Conservation (phyloP, 2,888 invertebrate genomes). For the Rotaria sp. region DNA sequence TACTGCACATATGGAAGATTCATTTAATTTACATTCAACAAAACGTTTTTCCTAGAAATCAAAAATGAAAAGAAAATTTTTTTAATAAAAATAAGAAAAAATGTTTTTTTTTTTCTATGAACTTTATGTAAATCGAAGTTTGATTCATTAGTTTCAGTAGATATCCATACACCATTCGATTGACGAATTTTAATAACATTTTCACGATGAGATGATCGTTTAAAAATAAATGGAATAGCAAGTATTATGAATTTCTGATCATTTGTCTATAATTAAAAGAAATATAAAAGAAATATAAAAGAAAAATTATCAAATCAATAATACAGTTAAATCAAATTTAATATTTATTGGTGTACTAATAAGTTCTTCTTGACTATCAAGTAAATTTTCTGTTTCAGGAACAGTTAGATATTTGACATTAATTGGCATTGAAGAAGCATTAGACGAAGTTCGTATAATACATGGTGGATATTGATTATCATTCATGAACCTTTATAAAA, state of each 20-base stretch:
- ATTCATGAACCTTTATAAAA: background rate
- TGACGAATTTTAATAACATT: conserved; percentile 19
- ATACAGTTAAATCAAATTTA: background rate
- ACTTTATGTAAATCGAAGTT: background rate
- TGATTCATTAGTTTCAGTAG: background rate
- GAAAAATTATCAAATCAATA: background rate
- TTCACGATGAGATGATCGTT: conserved; percentile 13
- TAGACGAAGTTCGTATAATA: background rate
- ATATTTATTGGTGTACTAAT: conserved; percentile 1
- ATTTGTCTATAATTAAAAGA: background rate
- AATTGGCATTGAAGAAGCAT: background rate
- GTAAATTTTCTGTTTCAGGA: background rate
- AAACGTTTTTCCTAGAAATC: background rate
- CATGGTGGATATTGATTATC: background rate
- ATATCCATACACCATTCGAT: background rate
- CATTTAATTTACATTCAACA: conserved; percentile 3
- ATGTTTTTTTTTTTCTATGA: background rate
- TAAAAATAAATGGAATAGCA: background rate
- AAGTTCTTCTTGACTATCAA: conserved; percentile 22
- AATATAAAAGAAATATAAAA: background rate
- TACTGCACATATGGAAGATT: background rate
- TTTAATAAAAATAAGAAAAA: too few relatives aligned
- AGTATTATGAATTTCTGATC: background rate
- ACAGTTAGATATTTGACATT: background rate
- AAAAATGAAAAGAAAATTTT: background rate